Base-by-base conservation (phyloP, 2,888 invertebrate species). In the Ichneumon xanthorius region DNA sequence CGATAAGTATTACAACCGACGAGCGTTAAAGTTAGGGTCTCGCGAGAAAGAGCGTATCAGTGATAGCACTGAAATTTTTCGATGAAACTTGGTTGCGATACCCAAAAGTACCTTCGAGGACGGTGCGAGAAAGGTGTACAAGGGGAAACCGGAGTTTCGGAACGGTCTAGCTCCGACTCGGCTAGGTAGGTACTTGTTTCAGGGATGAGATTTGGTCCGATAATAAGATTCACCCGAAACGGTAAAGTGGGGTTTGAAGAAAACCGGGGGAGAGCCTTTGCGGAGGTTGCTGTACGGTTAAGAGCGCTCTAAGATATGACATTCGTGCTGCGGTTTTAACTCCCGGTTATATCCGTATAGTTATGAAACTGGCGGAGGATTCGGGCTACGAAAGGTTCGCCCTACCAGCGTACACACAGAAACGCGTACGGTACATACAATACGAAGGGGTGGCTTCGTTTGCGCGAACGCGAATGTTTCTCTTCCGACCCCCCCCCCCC, bases 241-340 rank as follows among this genome's bases (percentile, higher is more conserved):
- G 84, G 79, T 86, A 87, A 75, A 63, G 72, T 70, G 85, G 82
- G 77, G 67, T 40, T 19, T 30, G n/a, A 22, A 67, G 79, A 78
- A 72, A 73, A 81, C 48, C 61, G 37, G 48, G 58, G 72, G 55
- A 76, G 79, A 71, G 78, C 58, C 75, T 77, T 72, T 80, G 7
- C 82, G 75, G 63, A 78, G 82, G 53, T 68, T 80, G 72, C 48
- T 48, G 63, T 48, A 58, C 58, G 58, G 63, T 76, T 89, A 87
- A 86, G 86, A 88, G 87, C 83, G 85, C 87, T 82, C 90, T 92
- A 92, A 94, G 93, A 93, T 93, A 94, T 91, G 93, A 93, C 93
- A 93, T 90, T 93, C 92, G 92, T 90, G 91, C 91, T 92, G 93
- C 88, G 93, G 93, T 94, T 94, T 93, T 93, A 94, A 94, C 93